phyloP scores from a whole-genome alignment of 2,888 invertebrate genomes.

The Prenolepis imparis region DNA sequence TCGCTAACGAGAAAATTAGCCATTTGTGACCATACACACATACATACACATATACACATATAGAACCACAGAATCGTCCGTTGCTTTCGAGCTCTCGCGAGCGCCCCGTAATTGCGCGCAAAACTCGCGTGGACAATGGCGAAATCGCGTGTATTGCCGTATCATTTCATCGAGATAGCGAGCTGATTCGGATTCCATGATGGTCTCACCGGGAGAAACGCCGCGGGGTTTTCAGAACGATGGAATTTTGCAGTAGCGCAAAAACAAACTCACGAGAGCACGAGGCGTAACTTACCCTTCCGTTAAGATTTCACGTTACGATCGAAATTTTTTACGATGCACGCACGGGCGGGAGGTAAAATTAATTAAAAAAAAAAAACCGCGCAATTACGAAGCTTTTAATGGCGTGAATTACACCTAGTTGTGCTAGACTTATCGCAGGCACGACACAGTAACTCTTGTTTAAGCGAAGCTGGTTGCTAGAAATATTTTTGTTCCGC shows the following conservation, averaged over 20 bases:
- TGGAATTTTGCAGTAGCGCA: neutral
- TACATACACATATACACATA: neutral
- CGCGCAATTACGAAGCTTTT: neutral
- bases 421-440: neutral
- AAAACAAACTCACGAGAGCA: conserved; percentile 5
- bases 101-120: conserved; percentile 57
- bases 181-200: conserved; percentile 29
- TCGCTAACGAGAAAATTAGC: conserved; percentile 73
- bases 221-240: conserved; percentile 5
- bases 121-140: conserved; percentile 63
- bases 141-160: conserved; percentile 63
- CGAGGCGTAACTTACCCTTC: neutral
- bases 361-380: conserved; percentile 23
- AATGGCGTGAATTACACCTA: neutral
- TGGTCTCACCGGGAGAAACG: neutral
- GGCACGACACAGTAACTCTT: conserved; percentile 2
- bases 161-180: conserved; percentile 20
- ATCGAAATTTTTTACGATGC: conserved; percentile 1
- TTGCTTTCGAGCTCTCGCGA: conserved; percentile 17
- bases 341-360: neutral
- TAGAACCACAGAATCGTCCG: conserved; percentile 45
- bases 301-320: conserved; percentile 16
- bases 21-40: conserved; percentile 58
- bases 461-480: neutral
- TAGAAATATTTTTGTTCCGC: neutral